These are phyloP conservation scores for Phenacoccus solenopsis DNA, from an alignment of 1,140 invertebrate species.

Conservation along the genomic window DNA sequence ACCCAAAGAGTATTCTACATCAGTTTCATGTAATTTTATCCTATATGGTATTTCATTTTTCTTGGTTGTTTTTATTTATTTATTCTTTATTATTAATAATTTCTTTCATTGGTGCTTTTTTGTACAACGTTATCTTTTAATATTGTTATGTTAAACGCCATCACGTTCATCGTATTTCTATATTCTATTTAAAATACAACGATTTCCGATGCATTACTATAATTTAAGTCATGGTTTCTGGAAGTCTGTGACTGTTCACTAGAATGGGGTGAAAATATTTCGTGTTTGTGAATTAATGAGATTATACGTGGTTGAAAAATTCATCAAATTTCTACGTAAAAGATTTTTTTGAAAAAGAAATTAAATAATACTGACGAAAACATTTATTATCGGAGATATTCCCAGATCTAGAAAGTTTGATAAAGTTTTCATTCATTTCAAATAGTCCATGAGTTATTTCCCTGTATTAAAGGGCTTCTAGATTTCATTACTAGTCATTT, in stretches of 20 bases:
- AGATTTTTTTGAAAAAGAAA: background rate
- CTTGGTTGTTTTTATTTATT: background rate
- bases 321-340: background rate
- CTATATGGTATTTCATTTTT: no score
- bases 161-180: background rate
- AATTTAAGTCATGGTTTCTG: no score
- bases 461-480: background rate
- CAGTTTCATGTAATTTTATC: no score
- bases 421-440: no score
- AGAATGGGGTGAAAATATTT: no score
- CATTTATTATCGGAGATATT: background rate
- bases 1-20: no score
- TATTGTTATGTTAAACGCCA: background rate
- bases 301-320: background rate
- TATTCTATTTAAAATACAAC: background rate
- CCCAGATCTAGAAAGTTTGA: background rate
- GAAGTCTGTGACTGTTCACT: no score
- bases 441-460: background rate
- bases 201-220: background rate
- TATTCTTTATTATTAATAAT: no score
- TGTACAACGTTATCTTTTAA: background rate
- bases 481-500: conserved; percentile 16
- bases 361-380: background rate
- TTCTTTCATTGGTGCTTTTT: background rate
- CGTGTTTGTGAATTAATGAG: background rate